Base-by-base conservation (phyloP, 1,140 invertebrate species). In the Euura lappo region DNA sequence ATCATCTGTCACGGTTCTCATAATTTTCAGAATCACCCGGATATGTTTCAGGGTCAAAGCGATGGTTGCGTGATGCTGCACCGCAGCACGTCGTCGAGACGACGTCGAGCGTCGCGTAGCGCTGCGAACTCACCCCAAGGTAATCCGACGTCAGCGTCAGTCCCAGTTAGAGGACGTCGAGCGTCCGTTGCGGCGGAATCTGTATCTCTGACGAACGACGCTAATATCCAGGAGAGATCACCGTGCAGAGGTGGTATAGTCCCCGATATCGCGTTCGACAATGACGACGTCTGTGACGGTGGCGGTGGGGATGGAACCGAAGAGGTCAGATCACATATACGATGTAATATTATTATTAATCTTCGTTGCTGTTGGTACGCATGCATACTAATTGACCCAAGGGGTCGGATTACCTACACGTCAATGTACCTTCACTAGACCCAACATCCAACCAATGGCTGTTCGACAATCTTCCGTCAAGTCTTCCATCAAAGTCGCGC, bases 11-110 rank as follows among this genome's bases (percentile, higher is more conserved):
- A 28, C 28, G 28, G 28, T 28, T 28, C 28, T 28, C 28, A 28
- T 28, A 28, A 28, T 28, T 28, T 28, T 28, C 28, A 28, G 28
- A 28, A 28, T 28, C 28, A 28, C 28, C 28, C 28, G 0, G 28
- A 11, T 8, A 60, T 73, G 60, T 80, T 75, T 11, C 75, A 84
- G 80, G 75, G 42, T 68, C 79, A 68, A 81, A 65, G 73, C 4
- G n/a, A 79, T 77, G 77, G 71, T 76, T 51, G 68, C 46, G 79
- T 85, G 79, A 93, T 93, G 92, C 80, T 93, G 72, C 89, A 91
- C 77, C 88, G 92, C 77, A 90, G 89, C 79, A 90, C 92, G 71
- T 93, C 92, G 45, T 93, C 92, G n/a, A 86, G 92, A 68, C 89
- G 92, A 68, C 88, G 91, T 8, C 86, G 92, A 65, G 89, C 92